These are phyloP conservation scores for Tiphia femorata DNA, from an alignment of 2,888 invertebrate genomes.

Conservation along the genomic window DNA sequence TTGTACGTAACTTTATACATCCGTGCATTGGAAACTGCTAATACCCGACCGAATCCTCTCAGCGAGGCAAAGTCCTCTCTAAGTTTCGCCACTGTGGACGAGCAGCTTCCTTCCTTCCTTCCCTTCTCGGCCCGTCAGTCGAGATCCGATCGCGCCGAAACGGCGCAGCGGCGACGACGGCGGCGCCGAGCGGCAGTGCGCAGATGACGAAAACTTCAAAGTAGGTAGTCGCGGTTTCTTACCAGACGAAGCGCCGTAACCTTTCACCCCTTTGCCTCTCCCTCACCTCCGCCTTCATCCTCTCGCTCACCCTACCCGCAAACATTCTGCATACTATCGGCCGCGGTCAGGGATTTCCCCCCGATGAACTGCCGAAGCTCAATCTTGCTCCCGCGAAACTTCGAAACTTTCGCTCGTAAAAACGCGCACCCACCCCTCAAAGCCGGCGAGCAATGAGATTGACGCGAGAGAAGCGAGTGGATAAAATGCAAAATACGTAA, in stretches of 20 bases:
- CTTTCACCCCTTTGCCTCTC: too few species aligned
- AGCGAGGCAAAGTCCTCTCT: slow-evolving; percentile 7
- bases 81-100: too few species aligned
- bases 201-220: slow-evolving; percentile 1
- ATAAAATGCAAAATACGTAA: too few species aligned
- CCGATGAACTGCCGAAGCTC: slow-evolving; percentile 19
- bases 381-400: slow-evolving; percentile 11
- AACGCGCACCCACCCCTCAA: too few species aligned
- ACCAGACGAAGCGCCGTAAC: not conserved
- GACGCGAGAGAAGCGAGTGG: too few species aligned
- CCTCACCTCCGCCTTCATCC: slow-evolving; percentile 9
- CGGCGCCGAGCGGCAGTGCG: not conserved
- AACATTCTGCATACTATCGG: slow-evolving; percentile 6
- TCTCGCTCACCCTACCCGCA: not conserved
- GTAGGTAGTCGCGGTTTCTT: not conserved
- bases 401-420: slow-evolving; percentile 9
- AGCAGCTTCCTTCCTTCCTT: too few species aligned
- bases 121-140: too few species aligned
- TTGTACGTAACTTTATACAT: not conserved
- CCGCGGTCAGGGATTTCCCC: slow-evolving; percentile 9
- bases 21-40: slow-evolving; percentile 3
- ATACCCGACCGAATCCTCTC: slow-evolving; percentile 3
- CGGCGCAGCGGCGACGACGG: not conserved
- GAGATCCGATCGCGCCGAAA: not conserved
- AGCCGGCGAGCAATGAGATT: too few species aligned